A percentile compares a stretch with the other conserved stretches of the same genome.
phyloP scores from a whole-genome alignment of 2,888 invertebrate genomes.

The Hirtodrosophila duncani region DNA sequence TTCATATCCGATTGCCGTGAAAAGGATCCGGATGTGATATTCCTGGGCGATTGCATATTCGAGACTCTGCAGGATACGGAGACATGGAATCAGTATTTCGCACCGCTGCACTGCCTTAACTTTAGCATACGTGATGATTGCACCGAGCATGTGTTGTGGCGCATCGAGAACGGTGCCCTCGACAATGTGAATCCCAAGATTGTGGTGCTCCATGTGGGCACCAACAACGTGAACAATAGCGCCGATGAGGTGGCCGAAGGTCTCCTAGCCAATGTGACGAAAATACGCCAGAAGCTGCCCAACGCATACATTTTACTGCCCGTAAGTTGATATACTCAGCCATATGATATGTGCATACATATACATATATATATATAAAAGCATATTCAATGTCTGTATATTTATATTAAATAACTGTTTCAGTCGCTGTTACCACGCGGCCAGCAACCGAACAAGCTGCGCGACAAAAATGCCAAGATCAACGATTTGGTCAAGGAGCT shows the following conservation, averaged over 20 bases:
- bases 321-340: constrained; percentile 80
- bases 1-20: constrained; percentile 91
- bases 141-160: constrained; percentile 93
- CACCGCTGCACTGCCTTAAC: constrained; percentile 93
- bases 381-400: not conserved
- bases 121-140: constrained; percentile 90
- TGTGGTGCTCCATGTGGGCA: constrained; percentile 91
- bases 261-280: constrained; percentile 86
- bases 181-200: constrained; percentile 94
- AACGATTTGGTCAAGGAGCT: constrained; percentile 86
- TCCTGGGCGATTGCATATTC: constrained; percentile 93
- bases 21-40: constrained; percentile 94
- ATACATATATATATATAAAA: too few species aligned
- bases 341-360: not conserved
- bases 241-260: constrained; percentile 91
- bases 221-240: constrained; percentile 89
- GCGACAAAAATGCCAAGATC: constrained; percentile 87
- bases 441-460: constrained; percentile 88
- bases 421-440: constrained; percentile 93
- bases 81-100: constrained; percentile 94
- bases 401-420: constrained; percentile 37
- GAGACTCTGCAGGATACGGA: constrained; percentile 90
- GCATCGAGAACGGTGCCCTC: constrained; percentile 92
- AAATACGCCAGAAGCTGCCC: constrained; percentile 87
- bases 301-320: constrained; percentile 90